Evolutionary conservation across 2,113 vertebrate species (phyloP).

Genomic region (Dicrurus megarhynchus): DNA sequence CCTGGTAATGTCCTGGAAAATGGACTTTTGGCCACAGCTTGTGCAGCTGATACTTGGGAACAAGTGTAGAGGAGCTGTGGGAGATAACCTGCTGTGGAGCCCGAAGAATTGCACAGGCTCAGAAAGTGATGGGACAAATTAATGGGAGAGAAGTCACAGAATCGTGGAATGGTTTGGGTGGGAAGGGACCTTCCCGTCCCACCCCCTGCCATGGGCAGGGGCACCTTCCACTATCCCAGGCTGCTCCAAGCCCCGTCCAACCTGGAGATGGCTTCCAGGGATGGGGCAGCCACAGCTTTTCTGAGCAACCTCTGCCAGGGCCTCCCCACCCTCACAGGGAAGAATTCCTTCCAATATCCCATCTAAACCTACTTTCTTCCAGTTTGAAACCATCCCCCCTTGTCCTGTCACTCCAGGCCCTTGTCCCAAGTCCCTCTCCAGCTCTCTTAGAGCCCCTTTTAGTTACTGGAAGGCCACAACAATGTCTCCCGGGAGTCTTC

Average conservation of each 20-base stretch:
- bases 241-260: fast-evolving
- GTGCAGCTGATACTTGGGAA: not conserved
- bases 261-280: not conserved
- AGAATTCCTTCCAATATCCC: not conserved
- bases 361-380: not conserved
- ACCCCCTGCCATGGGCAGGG: not conserved
- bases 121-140: not conserved
- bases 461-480: not conserved
- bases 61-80: fast-evolving
- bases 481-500: fast-evolving
- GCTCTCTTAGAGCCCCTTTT: fast-evolving
- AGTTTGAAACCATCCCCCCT: not conserved
- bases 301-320: not conserved
- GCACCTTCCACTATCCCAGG: fast-evolving
- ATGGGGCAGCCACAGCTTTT: not conserved
- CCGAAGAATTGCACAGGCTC: fast-evolving
- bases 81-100: not conserved
- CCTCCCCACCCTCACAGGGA: not conserved
- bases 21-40: not conserved
- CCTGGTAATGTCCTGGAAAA: not conserved
- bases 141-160: not conserved
- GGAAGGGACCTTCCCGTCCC: not conserved
- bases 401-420: not conserved
- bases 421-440: not conserved
- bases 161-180: not conserved